Base-by-base conservation (phyloP, 2,797 vertebrate species). In the Channallabes apus region DNA sequence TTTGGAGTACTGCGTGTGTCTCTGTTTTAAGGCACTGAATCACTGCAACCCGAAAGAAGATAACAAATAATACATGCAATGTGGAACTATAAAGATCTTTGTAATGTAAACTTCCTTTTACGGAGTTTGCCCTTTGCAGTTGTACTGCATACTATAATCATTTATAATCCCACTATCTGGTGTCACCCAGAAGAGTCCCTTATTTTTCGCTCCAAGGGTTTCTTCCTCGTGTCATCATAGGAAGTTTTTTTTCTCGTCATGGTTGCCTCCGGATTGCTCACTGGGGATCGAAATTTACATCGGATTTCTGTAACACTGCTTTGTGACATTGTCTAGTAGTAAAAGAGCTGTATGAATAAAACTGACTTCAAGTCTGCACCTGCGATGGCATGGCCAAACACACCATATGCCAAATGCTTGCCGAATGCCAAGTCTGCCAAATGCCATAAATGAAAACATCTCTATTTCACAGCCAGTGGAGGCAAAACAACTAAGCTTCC, bases 41-140 rank as follows among this genome's bases (percentile, higher is more conserved):
- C 80, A 65, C 75, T 83, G 11, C 76, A 79, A 89, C 81, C 87
- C 71, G 86, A 35, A 83, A 80, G 85, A 73, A 56, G 62, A 88
- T 82, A 85, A 91, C 82, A 88, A 86, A 18, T 69, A 86, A 61
- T 72, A 65, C 59, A 65, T 51, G 51, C 46, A 35, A 64, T 27
- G 67, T 59, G 62, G 18, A 59, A 35, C 20, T 24, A 20, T 22
- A 18, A 59, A 77, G 29, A 58, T 58, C 29, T 9, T 14, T 77
- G 35, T 35, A 32, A 35, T 5, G 32, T 24, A 77, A 77, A 58
- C 75, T 58, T 8, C 27, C 8, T 17, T 76, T 56, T 27, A 29
- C 3, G 56, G 7, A 12, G 69, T 46, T 51, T 75, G 72, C 54
- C 17, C 75, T 59, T 77, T 77, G 22, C 29, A 77, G 29, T 29